A percentile compares a stretch with the other conserved stretches of the same genome.
Evolutionary conservation across 2,888 invertebrate species (phyloP).

Genomic region (Ormyrus labotus): DNA sequence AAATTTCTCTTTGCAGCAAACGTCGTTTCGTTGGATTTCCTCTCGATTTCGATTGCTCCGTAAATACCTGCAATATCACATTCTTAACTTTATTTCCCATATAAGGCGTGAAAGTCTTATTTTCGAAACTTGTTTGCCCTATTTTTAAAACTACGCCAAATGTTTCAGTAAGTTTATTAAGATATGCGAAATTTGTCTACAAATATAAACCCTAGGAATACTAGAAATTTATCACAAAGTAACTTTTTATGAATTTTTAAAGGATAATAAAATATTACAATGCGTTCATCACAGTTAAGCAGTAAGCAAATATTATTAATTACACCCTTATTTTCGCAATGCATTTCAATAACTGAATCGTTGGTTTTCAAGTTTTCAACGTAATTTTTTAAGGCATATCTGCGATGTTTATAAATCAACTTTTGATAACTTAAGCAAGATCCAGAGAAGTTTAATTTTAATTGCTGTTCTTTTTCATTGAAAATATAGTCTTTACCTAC

Average conservation of each 20-base stretch:
- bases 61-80: slow-evolving; percentile 18
- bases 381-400: slow-evolving; percentile 41
- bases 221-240: too few species aligned
- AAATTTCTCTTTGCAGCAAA: slow-evolving; percentile 5
- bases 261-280: too few species aligned
- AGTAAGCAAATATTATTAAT: too few species aligned
- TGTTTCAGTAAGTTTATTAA: too few species aligned
- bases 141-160: too few species aligned
- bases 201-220: too few species aligned
- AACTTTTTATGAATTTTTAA: too few species aligned
- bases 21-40: slow-evolving; percentile 7
- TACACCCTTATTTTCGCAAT: background rate
- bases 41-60: background rate
- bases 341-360: slow-evolving; percentile 38
- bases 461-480: slow-evolving; percentile 22
- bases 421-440: slow-evolving; percentile 37
- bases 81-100: slow-evolving; percentile 49
- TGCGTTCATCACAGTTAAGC: too few species aligned
- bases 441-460: background rate
- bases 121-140: too few species aligned
- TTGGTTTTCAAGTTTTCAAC: slow-evolving; percentile 30
- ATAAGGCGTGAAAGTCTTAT: slow-evolving; percentile 38
- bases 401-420: slow-evolving; percentile 27
- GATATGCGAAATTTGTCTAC: too few species aligned
- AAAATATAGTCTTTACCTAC: slow-evolving; percentile 30